Conservation (phyloP, 53 echinoderm and acorn worm genomes). For the Echinometra lucunter region DNA sequence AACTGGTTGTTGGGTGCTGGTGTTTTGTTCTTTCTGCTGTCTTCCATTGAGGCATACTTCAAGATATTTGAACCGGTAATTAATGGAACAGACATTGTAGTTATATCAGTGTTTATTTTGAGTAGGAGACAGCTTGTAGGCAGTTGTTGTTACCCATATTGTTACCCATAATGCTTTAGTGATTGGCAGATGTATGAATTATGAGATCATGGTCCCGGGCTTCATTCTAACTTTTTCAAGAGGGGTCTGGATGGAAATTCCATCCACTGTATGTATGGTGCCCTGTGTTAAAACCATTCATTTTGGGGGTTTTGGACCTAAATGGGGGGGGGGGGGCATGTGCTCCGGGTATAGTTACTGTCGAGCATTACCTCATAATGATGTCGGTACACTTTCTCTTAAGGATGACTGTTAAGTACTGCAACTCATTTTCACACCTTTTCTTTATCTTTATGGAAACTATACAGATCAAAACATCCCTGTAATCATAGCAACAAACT, state of each 20-base stretch:
- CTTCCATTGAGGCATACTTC: constrained; percentile 85
- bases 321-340: too few species aligned
- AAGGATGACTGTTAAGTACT: too few species aligned
- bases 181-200: background rate
- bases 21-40: constrained; percentile 79
- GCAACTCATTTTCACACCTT: too few species aligned
- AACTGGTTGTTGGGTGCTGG: constrained; percentile 93
- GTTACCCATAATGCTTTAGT: background rate
- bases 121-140: background rate
- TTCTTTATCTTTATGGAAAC: background rate
- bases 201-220: too few species aligned
- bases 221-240: too few species aligned
- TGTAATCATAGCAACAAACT: background rate
- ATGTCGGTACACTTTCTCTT: too few species aligned
- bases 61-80: constrained; percentile 58
- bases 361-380: too few species aligned
- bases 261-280: too few species aligned
- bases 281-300: too few species aligned
- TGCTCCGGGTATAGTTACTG: too few species aligned
- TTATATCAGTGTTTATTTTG: background rate
- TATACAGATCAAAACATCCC: background rate
- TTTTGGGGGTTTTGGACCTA: too few species aligned
- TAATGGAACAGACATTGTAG: background rate
- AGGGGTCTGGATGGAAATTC: too few species aligned
- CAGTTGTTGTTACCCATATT: background rate